Percentiles rank a stretch among this genome's conserved stretches.
Conservation (phyloP, 2,888 invertebrate species). For the Autographa gamma region DNA sequence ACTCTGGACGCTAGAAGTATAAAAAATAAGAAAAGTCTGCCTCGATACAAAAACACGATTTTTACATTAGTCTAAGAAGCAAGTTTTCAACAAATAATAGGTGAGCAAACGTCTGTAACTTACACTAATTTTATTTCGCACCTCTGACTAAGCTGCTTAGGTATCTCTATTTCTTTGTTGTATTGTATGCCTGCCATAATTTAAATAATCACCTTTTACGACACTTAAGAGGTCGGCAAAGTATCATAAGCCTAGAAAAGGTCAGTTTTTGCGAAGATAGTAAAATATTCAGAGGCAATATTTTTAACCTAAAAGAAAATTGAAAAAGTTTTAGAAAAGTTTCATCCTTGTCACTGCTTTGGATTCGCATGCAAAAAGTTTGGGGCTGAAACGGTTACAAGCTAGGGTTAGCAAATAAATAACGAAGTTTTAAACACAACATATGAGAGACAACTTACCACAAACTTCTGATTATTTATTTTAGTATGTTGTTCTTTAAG, state of each 20-base stretch:
- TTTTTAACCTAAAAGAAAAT: conserved; percentile 3
- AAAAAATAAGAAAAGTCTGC: background rate
- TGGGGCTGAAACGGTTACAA: conserved; percentile 2
- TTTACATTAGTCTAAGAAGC: background rate
- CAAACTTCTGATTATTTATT: background rate
- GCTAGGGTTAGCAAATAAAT: background rate
- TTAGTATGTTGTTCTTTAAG: background rate
- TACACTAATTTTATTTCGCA: background rate
- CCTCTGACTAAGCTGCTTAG: background rate
- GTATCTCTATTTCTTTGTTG: background rate
- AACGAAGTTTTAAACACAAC: background rate
- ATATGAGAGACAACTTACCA: background rate
- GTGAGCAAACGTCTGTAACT: background rate
- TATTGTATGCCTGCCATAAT: background rate
- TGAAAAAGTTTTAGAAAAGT: background rate
- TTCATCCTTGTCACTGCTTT: conserved; percentile 6
- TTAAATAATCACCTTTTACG: background rate
- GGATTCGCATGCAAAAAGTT: conserved; percentile 6
- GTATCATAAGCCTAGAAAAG: background rate
- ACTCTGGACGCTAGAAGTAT: too few relatives aligned
- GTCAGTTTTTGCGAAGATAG: background rate
- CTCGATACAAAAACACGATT: background rate
- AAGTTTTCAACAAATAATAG: background rate
- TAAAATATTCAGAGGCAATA: conserved; percentile 4
- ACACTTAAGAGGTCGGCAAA: background rate